A percentile compares a stretch with the other conserved stretches of the same genome.
phyloP scores from a whole-genome alignment of 2,888 invertebrate species.

The Automeris io region DNA sequence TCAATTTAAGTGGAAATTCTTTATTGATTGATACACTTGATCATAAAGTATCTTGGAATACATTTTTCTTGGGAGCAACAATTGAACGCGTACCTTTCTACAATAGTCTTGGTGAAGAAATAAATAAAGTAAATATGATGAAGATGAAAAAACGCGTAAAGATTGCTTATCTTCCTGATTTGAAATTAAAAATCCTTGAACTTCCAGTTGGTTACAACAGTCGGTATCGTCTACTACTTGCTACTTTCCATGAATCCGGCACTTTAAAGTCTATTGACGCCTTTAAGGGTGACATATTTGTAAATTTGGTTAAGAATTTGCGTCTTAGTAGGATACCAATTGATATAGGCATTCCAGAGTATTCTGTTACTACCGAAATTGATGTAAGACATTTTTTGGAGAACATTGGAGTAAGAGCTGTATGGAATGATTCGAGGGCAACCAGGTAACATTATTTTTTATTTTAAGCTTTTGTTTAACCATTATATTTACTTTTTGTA shows the following conservation, averaged over 20 bases:
- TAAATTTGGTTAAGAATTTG: conserved; percentile 22
- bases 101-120: conserved; percentile 4
- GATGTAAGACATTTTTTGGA: conserved; percentile 22
- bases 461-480: too few species aligned
- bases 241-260: not conserved
- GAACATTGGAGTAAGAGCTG: conserved; percentile 18
- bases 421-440: conserved; percentile 25
- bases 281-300: conserved; percentile 8
- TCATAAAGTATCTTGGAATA: not conserved
- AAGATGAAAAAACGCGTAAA: conserved; percentile 1
- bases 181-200: conserved; percentile 5
- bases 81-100: conserved; percentile 3
- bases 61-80: not conserved
- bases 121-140: conserved; percentile 4
- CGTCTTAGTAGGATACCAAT: conserved; percentile 25
- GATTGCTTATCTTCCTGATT: conserved; percentile 2
- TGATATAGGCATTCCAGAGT: conserved; percentile 29
- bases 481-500: too few species aligned
- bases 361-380: conserved; percentile 23
- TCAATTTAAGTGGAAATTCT: conserved; percentile 6
- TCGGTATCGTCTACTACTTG: conserved; percentile 3
- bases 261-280: not conserved
- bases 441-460: conserved; percentile 19
- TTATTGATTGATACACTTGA: conserved; percentile 5
- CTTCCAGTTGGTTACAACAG: conserved; percentile 1